Base-by-base conservation (phyloP, 2,888 invertebrate genomes). In the Epirrita christyi region DNA sequence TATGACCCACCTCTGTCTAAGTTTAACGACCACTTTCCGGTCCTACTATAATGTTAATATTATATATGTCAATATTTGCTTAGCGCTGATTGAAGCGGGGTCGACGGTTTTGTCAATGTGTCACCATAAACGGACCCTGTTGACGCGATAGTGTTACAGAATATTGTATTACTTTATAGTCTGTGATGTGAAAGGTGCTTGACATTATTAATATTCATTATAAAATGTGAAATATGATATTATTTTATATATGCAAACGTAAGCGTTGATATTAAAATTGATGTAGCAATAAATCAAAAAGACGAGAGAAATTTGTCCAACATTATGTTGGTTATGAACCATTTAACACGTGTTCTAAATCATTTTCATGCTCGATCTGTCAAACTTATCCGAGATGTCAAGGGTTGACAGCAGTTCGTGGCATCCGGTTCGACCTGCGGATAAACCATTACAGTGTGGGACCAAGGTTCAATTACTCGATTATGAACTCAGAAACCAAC, bases 361-460 rank as follows among this genome's bases (percentile, higher is more conserved):
- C 76, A 83, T 86, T 82, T 82, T 83, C 77, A 73, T 79, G 80
- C 76, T 83, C 85, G 82, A 90, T 87, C 83, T 75, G 86, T 88
- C 86, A 86, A 85, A 88, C 76, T 85, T 84, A 89, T 88, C 84
- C 84, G 68, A 72, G 69, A 83, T 82, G 88, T 91, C 90, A 88
- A 85, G 87, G 85, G 85, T 88, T 91, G 90, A 92, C 88, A 85
- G 80, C 75, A 83, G 87, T 83, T 81, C 86, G 83, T 85, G 86
- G 82, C 88, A 85, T 83, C 84, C 83, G 83, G 73, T 75, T 64
- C 80, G 81, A 84, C 80, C 81, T 80, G 72, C 70, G 83, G 81
- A 86, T 85, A 76, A 85, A 76, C 77, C 79, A 76, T 78, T 72
- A 73, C 70, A 75, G 75, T 73, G 72, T 71, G 67, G 72, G 66